Evolutionary conservation across 2,113 vertebrate genomes (phyloP), one percentile per base, ranked within the genome.

Genomic region (Gyps fulvus): DNA sequence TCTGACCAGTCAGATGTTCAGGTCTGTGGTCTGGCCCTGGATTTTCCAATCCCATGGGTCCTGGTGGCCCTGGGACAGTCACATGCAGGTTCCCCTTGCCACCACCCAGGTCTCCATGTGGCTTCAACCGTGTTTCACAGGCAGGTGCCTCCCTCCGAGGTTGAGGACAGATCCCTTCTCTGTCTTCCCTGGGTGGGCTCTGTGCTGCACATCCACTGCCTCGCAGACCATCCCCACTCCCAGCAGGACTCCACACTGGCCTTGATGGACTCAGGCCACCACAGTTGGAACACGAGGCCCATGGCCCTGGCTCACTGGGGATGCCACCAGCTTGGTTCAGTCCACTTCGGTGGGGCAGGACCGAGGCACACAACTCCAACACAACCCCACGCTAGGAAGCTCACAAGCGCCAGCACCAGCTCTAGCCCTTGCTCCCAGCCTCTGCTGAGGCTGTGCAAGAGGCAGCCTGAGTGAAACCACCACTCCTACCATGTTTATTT

Each of bases 401-500:
- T 91, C 50, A 8, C 1, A 2, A 23, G 72, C 13, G 11, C 31
- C 58, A 72, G 36, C 19, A 25, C 26, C 34, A 88, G 50, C 57
- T 40, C 47, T 57, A 84, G 72, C 31, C 52, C 34, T n/a, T 21
- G 6, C 49, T 65, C 43, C 9, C 54, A 79, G 66, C 40, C 57
- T 34, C 72, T 63, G n/a, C 38, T 2, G 10, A 72, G 84, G 84
- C 52, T 43, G 47, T 66, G 27, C 55, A 70, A 78, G 73, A 88
- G 83, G 83, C 23, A 32, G 22, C 47, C 15, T 1, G 4, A 38
- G n/a, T 76, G 61, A 85, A 87, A 85, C 65, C 70, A 90, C 43
- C 7, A 4, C 63, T 81, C 63, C 65, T 62, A 84, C 40, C 36
- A 11, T 79, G 42, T 91, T 94, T 95, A 83, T 93, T 94, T 94